Conservation (phyloP, 2,888 invertebrate species). For the Amphipoea oculea region DNA sequence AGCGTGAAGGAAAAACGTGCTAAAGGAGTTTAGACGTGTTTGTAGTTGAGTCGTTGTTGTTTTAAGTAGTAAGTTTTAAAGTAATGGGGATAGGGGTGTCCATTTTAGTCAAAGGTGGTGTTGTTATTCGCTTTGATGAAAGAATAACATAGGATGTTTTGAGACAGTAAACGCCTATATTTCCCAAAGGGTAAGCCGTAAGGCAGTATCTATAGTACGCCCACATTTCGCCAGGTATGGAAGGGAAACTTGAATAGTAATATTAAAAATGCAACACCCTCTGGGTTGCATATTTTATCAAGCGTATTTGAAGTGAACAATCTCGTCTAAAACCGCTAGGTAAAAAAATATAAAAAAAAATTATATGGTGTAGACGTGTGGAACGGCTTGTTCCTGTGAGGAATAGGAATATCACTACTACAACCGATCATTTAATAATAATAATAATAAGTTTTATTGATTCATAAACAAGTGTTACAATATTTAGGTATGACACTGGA, state of each 20-base stretch:
- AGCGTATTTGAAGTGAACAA: neutral
- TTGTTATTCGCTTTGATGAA: neutral
- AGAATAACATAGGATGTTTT: neutral
- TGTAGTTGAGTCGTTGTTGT: slow-evolving; percentile 1
- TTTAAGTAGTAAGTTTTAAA: too few relatives aligned
- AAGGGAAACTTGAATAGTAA: neutral
- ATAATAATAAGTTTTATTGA: too few relatives aligned
- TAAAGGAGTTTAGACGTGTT: slow-evolving; percentile 10
- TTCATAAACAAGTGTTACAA: too few relatives aligned
- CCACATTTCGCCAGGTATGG: neutral
- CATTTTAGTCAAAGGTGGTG: too few relatives aligned
- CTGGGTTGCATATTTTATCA: neutral
- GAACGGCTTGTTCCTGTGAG: neutral
- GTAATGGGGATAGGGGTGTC: too few relatives aligned
- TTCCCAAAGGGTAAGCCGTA: neutral
- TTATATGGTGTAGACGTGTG: neutral
- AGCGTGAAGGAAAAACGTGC: slow-evolving; percentile 19
- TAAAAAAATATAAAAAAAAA: neutral
- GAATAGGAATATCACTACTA: neutral
- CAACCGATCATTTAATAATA: neutral
- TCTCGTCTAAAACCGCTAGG: neutral
- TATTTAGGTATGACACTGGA: too few relatives aligned
- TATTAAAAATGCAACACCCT: too few relatives aligned
- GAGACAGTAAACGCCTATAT: neutral
- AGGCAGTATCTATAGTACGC: neutral